A percentile compares a stretch with the other conserved stretches of the same genome.
phyloP scores from a whole-genome alignment of 2,888 invertebrate species.

The Argyresthia goedartella region DNA sequence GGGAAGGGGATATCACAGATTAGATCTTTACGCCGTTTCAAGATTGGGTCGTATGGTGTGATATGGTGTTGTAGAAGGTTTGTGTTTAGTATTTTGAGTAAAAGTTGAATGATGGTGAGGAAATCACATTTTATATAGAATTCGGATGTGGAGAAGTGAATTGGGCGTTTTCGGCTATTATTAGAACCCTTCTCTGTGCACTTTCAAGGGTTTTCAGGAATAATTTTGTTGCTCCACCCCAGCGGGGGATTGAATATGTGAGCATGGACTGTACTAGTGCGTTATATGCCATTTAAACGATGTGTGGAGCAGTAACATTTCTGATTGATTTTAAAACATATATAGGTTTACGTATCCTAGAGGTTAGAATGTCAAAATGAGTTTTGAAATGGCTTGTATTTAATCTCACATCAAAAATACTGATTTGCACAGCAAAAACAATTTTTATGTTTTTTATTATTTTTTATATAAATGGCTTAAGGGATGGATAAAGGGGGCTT shows the following conservation, averaged over 20 bases:
- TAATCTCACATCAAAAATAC: no score
- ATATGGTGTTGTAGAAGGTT: no score
- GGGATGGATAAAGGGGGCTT: no score
- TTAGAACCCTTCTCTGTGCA: neutral
- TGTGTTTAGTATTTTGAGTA: no score
- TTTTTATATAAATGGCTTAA: no score
- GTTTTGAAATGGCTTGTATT: neutral
- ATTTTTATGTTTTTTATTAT: no score
- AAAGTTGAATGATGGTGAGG: neutral
- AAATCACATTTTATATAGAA: neutral
- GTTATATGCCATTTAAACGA: conserved; percentile 1
- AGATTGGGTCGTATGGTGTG: no score
- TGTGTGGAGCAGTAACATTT: neutral
- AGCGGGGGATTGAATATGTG: neutral
- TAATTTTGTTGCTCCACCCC: neutral
- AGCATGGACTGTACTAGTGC: conserved; percentile 1
- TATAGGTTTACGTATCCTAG: conserved; percentile 1
- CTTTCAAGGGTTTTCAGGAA: neutral
- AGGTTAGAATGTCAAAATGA: conserved; percentile 2
- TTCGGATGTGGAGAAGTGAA: neutral
- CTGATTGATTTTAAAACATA: conserved; percentile 4
- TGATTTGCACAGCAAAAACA: no score
- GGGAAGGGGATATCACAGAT: no score
- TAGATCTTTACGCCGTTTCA: no score
- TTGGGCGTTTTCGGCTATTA: neutral